Base-by-base conservation (phyloP, 37 sponge, comb jelly and placozoan genomes). In the Lycopodina hypogea region DNA sequence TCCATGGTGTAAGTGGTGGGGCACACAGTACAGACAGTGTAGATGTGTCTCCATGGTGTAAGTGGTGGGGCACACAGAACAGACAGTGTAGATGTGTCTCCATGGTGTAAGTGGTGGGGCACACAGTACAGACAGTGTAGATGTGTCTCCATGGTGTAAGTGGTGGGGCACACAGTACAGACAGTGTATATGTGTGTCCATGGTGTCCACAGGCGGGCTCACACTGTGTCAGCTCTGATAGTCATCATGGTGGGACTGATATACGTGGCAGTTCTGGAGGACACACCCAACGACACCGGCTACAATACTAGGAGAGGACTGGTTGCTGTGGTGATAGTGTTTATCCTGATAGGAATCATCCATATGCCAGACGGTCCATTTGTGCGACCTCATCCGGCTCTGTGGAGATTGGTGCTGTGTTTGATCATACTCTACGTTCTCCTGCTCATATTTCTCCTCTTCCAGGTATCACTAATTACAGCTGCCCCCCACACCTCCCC, bases 341-440 rank as follows among this genome's bases (percentile, higher is more conserved):
- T 96, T 82, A 85, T 96, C 1, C 63, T 80, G 19, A 87, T 96
- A 1, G 96, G 92, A 0, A 70, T 90, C 63, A 86, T 87, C 33
- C 84, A 92, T 74, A 87, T 92, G 83, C 93, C 89, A 0, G 90
- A 92, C 52, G 96, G 96, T 0, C 96, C 96, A 3, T 96, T 96
- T 74, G 81, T 82, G 28, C 71, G 96, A 61, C 96, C 96, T 32
- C 96, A 96, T 52, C 92, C 92, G 1, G 87, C 71, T 50, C n/a
- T 77, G 63, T 88, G 72, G 69, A 38, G 93, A 38, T 53, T 93
- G 32, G 84, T 77, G 1, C 71, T 93, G 41, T 70, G 76, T 33
- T 19, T 87, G 7, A 77, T 56, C 42, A 94, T 94, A 42, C 71
- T 94, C 30, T 94, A 94, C 59, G 71, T 87, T 30, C 83, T 94